phyloP scores from a whole-genome alignment of 1,140 invertebrate species.

The Archivesica marissinica region DNA sequence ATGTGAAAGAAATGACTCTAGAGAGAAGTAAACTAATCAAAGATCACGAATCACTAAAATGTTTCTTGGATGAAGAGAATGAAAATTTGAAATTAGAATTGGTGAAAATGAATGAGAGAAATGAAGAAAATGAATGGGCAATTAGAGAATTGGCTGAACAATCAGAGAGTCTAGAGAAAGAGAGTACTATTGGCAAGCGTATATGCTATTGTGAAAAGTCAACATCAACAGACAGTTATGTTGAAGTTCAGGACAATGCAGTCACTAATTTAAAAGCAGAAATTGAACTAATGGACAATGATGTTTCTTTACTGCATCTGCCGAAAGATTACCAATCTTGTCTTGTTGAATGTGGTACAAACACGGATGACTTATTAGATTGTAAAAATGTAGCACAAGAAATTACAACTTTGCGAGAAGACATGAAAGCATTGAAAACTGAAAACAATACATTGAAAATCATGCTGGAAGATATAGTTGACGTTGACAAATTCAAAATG shows the following conservation, averaged over 20 bases:
- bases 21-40: slow-evolving; percentile 1
- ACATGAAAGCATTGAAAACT: not conserved
- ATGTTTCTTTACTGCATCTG: no score
- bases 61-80: not conserved
- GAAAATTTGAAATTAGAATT: slow-evolving; percentile 25
- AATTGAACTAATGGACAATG: no score
- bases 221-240: no score
- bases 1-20: slow-evolving; percentile 8
- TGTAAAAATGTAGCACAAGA: not conserved
- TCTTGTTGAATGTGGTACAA: not conserved
- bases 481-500: not conserved
- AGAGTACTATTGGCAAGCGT: not conserved
- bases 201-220: not conserved
- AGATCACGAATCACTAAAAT: slow-evolving; percentile 32
- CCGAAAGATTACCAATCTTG: not conserved
- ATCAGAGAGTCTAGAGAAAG: not conserved
- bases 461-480: not conserved
- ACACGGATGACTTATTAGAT: not conserved
- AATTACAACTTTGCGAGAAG: not conserved
- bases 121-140: slow-evolving; percentile 50
- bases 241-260: no score
- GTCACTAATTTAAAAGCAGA: no score
- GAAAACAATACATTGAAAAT: not conserved
- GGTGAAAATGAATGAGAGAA: slow-evolving; percentile 2
- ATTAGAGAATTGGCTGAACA: slow-evolving; percentile 14